Evolutionary conservation across 2,888 invertebrate species (phyloP), one percentile per base, ranked within the genome.

Genomic region (Lithophane ornitopus): DNA sequence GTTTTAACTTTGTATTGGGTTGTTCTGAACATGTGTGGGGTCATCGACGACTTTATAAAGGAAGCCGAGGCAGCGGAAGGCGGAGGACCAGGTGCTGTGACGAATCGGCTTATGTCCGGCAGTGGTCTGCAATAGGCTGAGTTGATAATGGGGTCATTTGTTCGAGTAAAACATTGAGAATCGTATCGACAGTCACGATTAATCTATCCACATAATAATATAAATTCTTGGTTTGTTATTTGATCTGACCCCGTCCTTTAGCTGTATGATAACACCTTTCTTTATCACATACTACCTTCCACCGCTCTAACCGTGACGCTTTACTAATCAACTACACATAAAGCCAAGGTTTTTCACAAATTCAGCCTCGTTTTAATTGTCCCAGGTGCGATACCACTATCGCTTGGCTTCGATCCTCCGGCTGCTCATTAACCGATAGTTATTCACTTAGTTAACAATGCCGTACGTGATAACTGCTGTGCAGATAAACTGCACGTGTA

Each of bases 341-440:
- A 61, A 70, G 39, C 69, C 78, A 84, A 85, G 84, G 83, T 76
- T 83, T 76, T 75, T 58, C 49, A 73, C 68, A 74, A 82, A 76
- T 70, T 44, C 70, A 82, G 71, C 79, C 84, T 87, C 65, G 83
- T 80, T 80, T 83, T 88, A 88, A 88, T 87, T 88, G 80, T 71
- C 59, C 52, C 79, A 85, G 81, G 86, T 80, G 82, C 76, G 87
- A 88, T 87, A 84, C 62, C 11, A 26, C 34, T 81, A 81, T 85
- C 82, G 85, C 12, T 12, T 80, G 80, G 87, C 88, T 93, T 92
- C 92, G 91, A 92, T 91, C 89, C 92, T 88, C 75, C 73, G 73
- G n/a, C 22, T 66, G 67, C 92, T 95, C 93, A 95, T 95, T 95
- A 95, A 86, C 85, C 86, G 95, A 95, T 95, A 95, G 91, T 91